Conservation (phyloP, 1,140 invertebrate genomes). For the Drosophila trapezifrons region DNA sequence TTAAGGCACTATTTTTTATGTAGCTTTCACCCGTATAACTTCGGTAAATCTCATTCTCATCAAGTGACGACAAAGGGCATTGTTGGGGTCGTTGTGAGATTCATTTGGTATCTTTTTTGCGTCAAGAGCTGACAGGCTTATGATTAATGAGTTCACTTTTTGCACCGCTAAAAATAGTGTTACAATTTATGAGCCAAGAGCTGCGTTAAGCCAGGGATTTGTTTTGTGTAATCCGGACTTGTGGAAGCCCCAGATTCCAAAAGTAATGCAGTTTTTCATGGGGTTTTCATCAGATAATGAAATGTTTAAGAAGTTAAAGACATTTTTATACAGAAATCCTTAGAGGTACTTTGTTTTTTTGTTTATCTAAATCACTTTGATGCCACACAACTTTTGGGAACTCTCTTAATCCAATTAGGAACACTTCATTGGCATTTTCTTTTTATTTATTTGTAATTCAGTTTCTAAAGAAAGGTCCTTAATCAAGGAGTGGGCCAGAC, state of each 20-base stretch:
- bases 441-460: slow-evolving; percentile 16
- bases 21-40: neutral
- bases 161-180: slow-evolving; percentile 29
- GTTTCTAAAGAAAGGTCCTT: slow-evolving; percentile 18
- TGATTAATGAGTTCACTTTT: slow-evolving; percentile 42
- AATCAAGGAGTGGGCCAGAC: slow-evolving; percentile 5
- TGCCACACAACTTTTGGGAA: neutral
- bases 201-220: slow-evolving; percentile 21
- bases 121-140: neutral
- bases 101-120: neutral
- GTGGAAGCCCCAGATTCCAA: neutral
- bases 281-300: too few species aligned
- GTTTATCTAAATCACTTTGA: slow-evolving; percentile 22
- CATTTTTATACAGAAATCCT: neutral
- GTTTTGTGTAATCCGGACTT: slow-evolving; percentile 6
- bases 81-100: neutral
- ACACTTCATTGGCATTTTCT: slow-evolving; percentile 45
- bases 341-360: neutral
- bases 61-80: slow-evolving; percentile 5
- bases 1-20: neutral
- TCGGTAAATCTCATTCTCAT: neutral
- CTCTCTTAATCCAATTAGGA: slow-evolving; percentile 58
- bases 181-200: slow-evolving; percentile 20
- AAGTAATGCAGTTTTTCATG: neutral
- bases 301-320: neutral